phyloP scores from a whole-genome alignment of 2,888 invertebrate genomes.

The Aphodius granarius region DNA sequence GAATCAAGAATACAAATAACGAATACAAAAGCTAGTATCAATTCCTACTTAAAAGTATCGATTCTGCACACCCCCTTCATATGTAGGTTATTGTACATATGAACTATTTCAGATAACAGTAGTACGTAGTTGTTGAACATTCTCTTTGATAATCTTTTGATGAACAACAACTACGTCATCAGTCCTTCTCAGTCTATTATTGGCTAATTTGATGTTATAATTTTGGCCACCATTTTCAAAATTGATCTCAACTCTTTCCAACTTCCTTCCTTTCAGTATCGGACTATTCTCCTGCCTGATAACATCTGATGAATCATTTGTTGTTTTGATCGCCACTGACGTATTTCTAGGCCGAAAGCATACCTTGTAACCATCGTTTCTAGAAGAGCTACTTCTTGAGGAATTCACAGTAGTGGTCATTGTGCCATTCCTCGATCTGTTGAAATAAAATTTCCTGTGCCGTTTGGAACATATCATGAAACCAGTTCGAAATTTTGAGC shows the following conservation, averaged over 20 bases:
- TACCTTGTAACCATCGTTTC: constrained; percentile 46
- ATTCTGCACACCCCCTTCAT: too few relatives aligned
- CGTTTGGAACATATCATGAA: constrained; percentile 70
- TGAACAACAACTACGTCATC: constrained; percentile 37
- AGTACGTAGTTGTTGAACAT: background rate
- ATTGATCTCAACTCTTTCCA: constrained; percentile 11
- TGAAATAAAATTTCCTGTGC: constrained; percentile 55
- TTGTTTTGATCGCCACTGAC: constrained; percentile 46
- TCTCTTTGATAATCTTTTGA: constrained; percentile 32
- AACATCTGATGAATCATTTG: constrained; percentile 56
- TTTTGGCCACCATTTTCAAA: constrained; percentile 22
- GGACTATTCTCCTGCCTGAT: constrained; percentile 58
- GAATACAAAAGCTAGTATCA: too few relatives aligned
- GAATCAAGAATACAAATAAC: too few relatives aligned
- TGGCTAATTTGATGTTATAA: constrained; percentile 19
- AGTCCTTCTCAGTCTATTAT: constrained; percentile 30
- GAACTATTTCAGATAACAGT: background rate
- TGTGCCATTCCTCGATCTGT: constrained; percentile 56
- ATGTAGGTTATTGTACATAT: too few relatives aligned
- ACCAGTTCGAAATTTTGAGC: constrained; percentile 84
- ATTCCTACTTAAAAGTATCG: too few relatives aligned
- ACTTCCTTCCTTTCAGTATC: background rate
- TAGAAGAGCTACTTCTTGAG: constrained; percentile 48
- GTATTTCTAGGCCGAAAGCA: constrained; percentile 46
- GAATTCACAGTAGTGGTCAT: constrained; percentile 61